Conservation (phyloP, 2,797 vertebrate genomes). For the Dryobates pubescens region DNA sequence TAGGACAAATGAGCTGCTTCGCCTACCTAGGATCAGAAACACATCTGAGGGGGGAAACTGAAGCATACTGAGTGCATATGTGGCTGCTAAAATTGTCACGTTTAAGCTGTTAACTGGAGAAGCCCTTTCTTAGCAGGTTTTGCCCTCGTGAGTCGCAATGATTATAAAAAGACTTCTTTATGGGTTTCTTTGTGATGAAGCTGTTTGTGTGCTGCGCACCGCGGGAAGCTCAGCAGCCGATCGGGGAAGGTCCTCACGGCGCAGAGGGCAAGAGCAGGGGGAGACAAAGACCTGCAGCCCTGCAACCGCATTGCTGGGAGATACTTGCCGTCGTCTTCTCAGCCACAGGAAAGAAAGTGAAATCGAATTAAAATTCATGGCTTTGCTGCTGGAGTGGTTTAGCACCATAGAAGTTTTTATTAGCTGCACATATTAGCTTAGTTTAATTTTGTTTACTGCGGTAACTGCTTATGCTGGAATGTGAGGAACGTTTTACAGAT, state of each 20-base stretch:
- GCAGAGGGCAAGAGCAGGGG: slow-evolving; percentile 4
- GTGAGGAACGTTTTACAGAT: neutral
- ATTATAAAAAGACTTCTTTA: neutral
- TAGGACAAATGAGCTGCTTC: slow-evolving; percentile 62
- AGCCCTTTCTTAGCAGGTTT: neutral
- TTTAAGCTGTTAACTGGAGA: neutral
- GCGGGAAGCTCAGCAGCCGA: slow-evolving; percentile 1
- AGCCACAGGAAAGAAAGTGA: neutral
- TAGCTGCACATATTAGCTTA: neutral
- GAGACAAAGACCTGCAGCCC: neutral
- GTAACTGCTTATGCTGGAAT: neutral
- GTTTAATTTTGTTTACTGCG: neutral
- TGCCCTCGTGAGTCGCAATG: neutral
- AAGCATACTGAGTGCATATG: neutral
- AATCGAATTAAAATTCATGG: neutral
- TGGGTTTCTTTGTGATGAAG: slow-evolving; percentile 14
- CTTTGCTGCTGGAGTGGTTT: neutral
- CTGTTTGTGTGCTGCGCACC: neutral
- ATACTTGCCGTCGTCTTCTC: neutral
- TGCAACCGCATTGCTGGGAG: neutral
- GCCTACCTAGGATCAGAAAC: slow-evolving; percentile 23
- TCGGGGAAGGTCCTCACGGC: neutral
- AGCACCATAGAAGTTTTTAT: neutral
- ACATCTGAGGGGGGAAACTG: slow-evolving; percentile 5
- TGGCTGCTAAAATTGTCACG: slow-evolving; percentile 2